These are phyloP conservation scores for Tursiops truncatus DNA, from an alignment of 2,113 vertebrate species.

Conservation along the genomic window DNA sequence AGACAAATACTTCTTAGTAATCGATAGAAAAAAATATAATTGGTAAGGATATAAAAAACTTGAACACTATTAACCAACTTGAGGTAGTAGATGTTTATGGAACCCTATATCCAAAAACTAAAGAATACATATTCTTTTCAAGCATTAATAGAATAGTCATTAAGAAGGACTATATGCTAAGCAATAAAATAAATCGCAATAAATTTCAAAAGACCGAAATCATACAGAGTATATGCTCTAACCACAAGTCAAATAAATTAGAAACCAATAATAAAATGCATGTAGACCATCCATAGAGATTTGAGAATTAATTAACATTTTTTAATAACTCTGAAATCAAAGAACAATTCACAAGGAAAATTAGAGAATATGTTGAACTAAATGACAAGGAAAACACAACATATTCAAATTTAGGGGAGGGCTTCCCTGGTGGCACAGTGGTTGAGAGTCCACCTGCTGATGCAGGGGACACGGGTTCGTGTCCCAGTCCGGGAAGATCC, in stretches of 20 bases:
- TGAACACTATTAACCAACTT: not conserved
- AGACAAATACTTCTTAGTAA: not conserved
- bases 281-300: not conserved
- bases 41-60: not conserved
- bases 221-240: not conserved
- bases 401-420: not conserved
- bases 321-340: not conserved
- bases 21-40: not conserved
- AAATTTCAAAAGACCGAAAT: not conserved
- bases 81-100: not conserved
- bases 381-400: not conserved
- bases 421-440: no score
- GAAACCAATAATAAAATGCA: not conserved
- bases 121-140: not conserved
- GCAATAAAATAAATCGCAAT: not conserved
- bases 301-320: constrained; percentile 13
- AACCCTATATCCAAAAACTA: not conserved
- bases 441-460: no score
- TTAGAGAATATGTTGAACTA: not conserved
- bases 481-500: no score
- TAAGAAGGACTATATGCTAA: not conserved
- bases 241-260: not conserved
- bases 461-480: no score
- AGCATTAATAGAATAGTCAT: not conserved
- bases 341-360: not conserved